Evolutionary conservation across 1,140 invertebrate species (phyloP), one percentile per base, ranked within the genome.

Genomic region (Lutraria rhynchaena): DNA sequence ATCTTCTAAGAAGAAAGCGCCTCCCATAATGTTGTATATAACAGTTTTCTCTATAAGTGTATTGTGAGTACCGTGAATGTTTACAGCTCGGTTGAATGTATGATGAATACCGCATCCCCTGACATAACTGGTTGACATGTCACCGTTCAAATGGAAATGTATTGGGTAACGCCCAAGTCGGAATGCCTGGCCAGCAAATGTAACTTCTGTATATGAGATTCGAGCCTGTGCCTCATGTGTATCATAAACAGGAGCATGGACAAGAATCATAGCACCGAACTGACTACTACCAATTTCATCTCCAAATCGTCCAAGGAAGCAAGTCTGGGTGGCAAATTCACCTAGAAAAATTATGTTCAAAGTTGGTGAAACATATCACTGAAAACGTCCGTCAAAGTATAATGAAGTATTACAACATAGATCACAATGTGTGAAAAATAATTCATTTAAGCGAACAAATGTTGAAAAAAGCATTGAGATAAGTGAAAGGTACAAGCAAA

Each of bases 1-100:
- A 82, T 92, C 92, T 82, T 92, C 91, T 46, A 92, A 75, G 81
- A 92, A 92, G 70, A 92, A 86, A 3, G 92, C 91, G 11, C 92
- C 92, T 7, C 92, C 92, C 87, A 87, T 91, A n/a, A 90, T 82
- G 77, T 92, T 81, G 53, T 90, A 92, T n/a, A 90, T 76, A 17
- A 92, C 90, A 55, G 87, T 90, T 22, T 83, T 63, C 61, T 89
- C 88, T 11, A 92, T 80, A 13, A 89, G 81, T 22, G 87, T 77
- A 74, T 90, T 89, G 75, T 91, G 87, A 11, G 88, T 88, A n/a
- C 83, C 88, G 65, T 92, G 91, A 24, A 92, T 85, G 81, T 92
- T 92, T 22, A 92, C 87, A 3, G 91, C 92, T 9, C 92, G 76
- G 84, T 92, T 92, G 69, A 92, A 92, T n/a, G 87, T 88, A 44